Percentiles rank a stretch among this genome's conserved stretches.
phyloP scores from a whole-genome alignment of 2,888 invertebrate species.

The Platycheirus albimanus region DNA sequence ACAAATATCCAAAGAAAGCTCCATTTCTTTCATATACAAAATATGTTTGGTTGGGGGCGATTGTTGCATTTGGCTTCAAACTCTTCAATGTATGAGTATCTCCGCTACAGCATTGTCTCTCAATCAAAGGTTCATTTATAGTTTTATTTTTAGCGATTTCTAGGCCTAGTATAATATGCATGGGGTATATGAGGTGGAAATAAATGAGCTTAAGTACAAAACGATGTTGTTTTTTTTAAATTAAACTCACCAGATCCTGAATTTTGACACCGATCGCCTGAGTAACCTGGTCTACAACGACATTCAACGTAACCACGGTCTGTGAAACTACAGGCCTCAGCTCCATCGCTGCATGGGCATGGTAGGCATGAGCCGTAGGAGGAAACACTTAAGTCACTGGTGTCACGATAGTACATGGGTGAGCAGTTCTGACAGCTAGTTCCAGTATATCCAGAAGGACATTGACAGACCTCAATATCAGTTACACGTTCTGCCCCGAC shows the following conservation, averaged over 20 bases:
- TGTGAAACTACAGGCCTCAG: conserved; percentile 86
- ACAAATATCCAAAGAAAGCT: conserved; percentile 33
- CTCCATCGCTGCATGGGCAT: conserved; percentile 90
- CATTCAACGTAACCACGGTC: conserved; percentile 86
- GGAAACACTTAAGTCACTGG: conserved; percentile 80
- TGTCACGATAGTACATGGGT: conserved; percentile 88
- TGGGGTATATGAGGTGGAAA: conserved; percentile 30
- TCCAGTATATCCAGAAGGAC: conserved; percentile 91
- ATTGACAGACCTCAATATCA: conserved; percentile 93
- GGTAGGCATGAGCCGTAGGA: conserved; percentile 82
- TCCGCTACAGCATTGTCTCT: conserved; percentile 52
- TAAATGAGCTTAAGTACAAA: conserved; percentile 33
- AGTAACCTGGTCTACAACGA: conserved; percentile 87
- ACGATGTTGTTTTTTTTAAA: not conserved
- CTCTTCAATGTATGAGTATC: conserved; percentile 32
- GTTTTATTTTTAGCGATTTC: conserved; percentile 13
- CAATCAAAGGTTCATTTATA: conserved; percentile 37
- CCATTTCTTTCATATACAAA: conserved; percentile 42
- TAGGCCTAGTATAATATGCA: conserved; percentile 16
- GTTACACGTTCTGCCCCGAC: conserved; percentile 86
- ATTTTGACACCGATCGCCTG: conserved; percentile 86
- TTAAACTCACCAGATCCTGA: conserved; percentile 82
- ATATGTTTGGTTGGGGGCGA: conserved; percentile 32
- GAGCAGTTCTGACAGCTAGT: conserved; percentile 92
- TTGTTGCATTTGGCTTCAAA: conserved; percentile 44